These are phyloP conservation scores for Tetragonisca angustula DNA, from an alignment of 2,888 invertebrate genomes.

Conservation along the genomic window DNA sequence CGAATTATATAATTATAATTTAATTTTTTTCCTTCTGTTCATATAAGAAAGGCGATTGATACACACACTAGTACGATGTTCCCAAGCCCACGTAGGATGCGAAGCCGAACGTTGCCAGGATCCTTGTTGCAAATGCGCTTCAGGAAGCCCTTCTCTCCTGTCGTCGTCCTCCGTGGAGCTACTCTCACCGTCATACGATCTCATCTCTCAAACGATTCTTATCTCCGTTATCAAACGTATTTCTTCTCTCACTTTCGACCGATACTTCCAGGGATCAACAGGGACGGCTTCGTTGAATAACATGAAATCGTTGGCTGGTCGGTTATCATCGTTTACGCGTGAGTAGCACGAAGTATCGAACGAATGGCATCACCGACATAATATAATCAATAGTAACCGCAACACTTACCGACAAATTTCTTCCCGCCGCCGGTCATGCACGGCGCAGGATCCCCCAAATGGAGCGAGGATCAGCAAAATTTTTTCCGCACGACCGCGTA, in stretches of 20 bases:
- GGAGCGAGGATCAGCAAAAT: constrained; percentile 63
- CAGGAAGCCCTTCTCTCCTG: constrained; percentile 79
- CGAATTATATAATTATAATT: not conserved
- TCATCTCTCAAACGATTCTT: constrained; percentile 68
- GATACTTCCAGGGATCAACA: not conserved
- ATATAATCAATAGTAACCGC: constrained; percentile 66
- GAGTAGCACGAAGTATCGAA: constrained; percentile 23
- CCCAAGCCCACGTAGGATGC: constrained; percentile 83
- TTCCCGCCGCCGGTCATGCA: constrained; percentile 51
- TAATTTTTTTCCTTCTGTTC: not conserved
- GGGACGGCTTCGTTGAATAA: not conserved
- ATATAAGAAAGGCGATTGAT: not conserved
- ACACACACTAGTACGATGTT: constrained; percentile 79
- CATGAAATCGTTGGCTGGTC: constrained; percentile 17
- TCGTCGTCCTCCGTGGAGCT: constrained; percentile 83
- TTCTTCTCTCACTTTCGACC: not conserved
- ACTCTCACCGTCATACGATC: constrained; percentile 83
- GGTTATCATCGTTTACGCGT: constrained; percentile 34
- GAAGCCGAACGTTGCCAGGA: constrained; percentile 80
- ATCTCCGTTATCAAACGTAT: not conserved
- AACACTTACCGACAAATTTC: constrained; percentile 68
- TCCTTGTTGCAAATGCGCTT: constrained; percentile 78
- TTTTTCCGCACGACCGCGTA: constrained; percentile 75
- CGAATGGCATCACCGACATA: constrained; percentile 45
- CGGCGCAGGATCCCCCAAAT: constrained; percentile 64